Base-by-base conservation (phyloP, 2,797 vertebrate species). In the Eurystomus glaucurus region DNA sequence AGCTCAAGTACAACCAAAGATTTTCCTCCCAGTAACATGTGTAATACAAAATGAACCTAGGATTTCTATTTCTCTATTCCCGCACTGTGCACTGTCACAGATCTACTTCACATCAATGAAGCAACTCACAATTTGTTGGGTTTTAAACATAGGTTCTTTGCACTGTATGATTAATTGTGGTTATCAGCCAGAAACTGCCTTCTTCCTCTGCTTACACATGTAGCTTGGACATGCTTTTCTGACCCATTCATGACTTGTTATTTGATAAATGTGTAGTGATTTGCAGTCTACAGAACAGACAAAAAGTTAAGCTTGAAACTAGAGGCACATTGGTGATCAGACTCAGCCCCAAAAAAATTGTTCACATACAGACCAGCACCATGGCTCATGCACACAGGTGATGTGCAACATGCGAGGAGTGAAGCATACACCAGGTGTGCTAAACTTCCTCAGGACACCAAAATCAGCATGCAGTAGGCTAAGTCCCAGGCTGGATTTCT, bases 341-440 rank as follows among this genome's bases (percentile, higher is more conserved):
- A 22, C 6, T 82, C 29, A 60, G 26, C 31, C 39, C 65, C 23
- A 13, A 39, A 23, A 48, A 62, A 46, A 7, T 35, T 18, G 11
- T 39, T 66, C 9, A 50, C 0, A 0, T 21, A 11, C n/a, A 45
- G 65, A 43, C 5, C 45, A 48, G 57, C 41, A 8, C 54, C 0
- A 1, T 3, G 41, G 25, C 45, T 69, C 22, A 12, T 1, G 3
- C 31, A 26, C 7, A 16, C 7, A 16, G 25, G 6, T 12, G 43
- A 14, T 33, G 18, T 35, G 43, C 18, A 15, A 5, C 0, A 1
- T 18, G 14, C 0, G 0, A 60, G 78, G 45, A 46, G 8, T 4
- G 20, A 20, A 31, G 65, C 20, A 2, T 7, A 21, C 20, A 9
- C 7, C 20, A 22, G 31, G 5, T 41, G n/a, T 57, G 43, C 31